A percentile compares a stretch with the other conserved stretches of the same genome.
Conservation (phyloP, 2,797 vertebrate species). For the Gallirallus australis region DNA sequence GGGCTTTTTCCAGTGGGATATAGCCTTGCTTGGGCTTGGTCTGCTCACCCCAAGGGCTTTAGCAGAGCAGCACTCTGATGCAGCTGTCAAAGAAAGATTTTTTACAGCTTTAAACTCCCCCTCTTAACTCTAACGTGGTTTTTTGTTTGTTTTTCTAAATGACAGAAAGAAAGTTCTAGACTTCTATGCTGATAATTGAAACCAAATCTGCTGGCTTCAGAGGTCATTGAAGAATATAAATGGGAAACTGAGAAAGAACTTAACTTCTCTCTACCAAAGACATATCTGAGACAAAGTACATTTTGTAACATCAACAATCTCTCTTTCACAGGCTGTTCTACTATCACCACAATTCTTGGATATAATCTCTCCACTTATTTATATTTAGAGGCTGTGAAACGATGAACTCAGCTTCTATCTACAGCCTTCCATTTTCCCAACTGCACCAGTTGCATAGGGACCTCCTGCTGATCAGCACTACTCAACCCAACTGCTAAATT, state of each 20-base stretch:
- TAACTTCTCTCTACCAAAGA: conserved; percentile 30
- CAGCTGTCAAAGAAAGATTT: neutral
- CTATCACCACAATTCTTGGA: conserved; percentile 37
- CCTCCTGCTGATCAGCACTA: neutral
- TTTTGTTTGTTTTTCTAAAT: neutral
- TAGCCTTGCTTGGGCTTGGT: neutral
- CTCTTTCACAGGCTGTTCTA: conserved; percentile 32
- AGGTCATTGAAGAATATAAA: conserved; percentile 23
- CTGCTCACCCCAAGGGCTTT: neutral
- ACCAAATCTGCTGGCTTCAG: conserved; percentile 33
- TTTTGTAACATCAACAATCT: conserved; percentile 42
- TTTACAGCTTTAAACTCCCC: neutral
- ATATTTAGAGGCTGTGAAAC: conserved; percentile 50
- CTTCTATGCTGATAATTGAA: conserved; percentile 26
- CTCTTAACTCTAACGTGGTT: neutral
- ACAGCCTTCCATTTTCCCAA: conserved; percentile 52
- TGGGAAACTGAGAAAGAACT: conserved; percentile 38
- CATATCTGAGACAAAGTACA: conserved; percentile 28
- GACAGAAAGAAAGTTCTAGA: neutral
- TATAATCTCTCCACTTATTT: conserved; percentile 47
- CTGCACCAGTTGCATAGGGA: conserved; percentile 1
- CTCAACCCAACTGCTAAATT: neutral
- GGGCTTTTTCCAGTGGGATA: neutral
- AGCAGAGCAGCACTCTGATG: neutral
- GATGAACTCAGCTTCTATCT: conserved; percentile 71